Conservation (phyloP, 2,888 invertebrate genomes). For the Arrhopalites spinosus region DNA sequence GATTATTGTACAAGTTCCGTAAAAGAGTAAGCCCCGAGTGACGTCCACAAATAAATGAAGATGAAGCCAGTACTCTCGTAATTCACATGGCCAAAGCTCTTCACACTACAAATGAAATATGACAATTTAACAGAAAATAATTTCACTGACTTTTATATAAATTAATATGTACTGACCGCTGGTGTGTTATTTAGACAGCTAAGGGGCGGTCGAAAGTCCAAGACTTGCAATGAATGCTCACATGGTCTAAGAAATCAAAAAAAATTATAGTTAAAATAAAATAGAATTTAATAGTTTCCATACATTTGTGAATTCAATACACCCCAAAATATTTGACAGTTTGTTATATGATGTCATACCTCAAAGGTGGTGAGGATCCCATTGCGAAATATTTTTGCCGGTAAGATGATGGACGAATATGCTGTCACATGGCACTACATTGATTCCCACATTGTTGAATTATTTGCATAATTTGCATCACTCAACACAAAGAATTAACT, state of each 20-base stretch:
- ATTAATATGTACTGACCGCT: not conserved
- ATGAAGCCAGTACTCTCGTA: slow-evolving; percentile 58
- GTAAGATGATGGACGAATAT: too few relatives aligned
- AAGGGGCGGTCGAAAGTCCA: slow-evolving; percentile 28
- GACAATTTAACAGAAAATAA: not conserved
- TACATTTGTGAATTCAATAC: too few relatives aligned
- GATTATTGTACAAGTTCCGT: slow-evolving; percentile 59
- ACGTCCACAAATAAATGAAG: slow-evolving; percentile 57
- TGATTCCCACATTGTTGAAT: too few relatives aligned
- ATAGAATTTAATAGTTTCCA: too few relatives aligned
- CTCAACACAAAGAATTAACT: too few relatives aligned
- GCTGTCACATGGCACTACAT: too few relatives aligned
- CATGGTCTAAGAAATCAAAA: slow-evolving; percentile 2
- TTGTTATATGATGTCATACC: too few relatives aligned
- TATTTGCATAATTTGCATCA: too few relatives aligned
- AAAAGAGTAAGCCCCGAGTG: slow-evolving; percentile 58
- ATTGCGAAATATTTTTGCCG: too few relatives aligned
- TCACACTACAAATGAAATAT: slow-evolving; percentile 41
- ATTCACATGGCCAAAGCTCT: slow-evolving; percentile 58
- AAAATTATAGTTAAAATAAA: slow-evolving; percentile 2
- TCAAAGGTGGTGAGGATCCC: too few relatives aligned
- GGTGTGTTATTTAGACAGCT: not conserved
- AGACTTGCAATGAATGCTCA: not conserved
- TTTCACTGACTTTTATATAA: not conserved
- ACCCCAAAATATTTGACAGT: too few relatives aligned